Percentiles rank a stretch among this genome's conserved stretches.
Conservation (phyloP, 1,140 invertebrate species). For the Mizuhopecten yessoensis region DNA sequence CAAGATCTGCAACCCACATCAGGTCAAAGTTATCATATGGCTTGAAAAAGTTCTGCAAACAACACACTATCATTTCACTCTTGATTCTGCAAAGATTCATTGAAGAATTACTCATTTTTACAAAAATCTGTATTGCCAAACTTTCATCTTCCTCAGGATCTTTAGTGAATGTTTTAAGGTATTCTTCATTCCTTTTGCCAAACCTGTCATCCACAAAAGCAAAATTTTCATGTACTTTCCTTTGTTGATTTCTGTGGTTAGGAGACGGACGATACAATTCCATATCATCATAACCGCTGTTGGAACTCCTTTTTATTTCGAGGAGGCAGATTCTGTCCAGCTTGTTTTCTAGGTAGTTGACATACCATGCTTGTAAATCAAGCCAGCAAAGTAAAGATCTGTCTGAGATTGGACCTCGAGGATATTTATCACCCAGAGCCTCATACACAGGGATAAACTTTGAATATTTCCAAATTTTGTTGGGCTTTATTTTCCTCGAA, state of each 20-base stretch:
- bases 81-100: conserved; percentile 42
- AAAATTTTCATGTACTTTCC: background rate
- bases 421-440: conserved; percentile 30
- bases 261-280: background rate
- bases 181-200: conserved; percentile 49
- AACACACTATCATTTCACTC: conserved; percentile 57
- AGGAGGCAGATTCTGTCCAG: background rate
- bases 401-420: conserved; percentile 2
- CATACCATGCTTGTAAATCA: conserved; percentile 58
- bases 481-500: conserved; percentile 10
- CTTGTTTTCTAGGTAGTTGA: conserved; percentile 47
- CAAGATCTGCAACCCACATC: conserved; percentile 48
- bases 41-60: conserved; percentile 54
- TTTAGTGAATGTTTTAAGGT: conserved; percentile 23
- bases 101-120: conserved; percentile 38
- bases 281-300: conserved; percentile 12
- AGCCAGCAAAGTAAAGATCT: conserved; percentile 53
- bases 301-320: conserved; percentile 26
- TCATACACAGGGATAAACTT: conserved; percentile 51
- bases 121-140: conserved; percentile 12
- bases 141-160: background rate
- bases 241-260: background rate
- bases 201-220: background rate
- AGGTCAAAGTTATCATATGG: conserved; percentile 51
- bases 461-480: conserved; percentile 40